Base-by-base conservation (phyloP, 2,797 vertebrate genomes). In the Knipowitschia caucasica region DNA sequence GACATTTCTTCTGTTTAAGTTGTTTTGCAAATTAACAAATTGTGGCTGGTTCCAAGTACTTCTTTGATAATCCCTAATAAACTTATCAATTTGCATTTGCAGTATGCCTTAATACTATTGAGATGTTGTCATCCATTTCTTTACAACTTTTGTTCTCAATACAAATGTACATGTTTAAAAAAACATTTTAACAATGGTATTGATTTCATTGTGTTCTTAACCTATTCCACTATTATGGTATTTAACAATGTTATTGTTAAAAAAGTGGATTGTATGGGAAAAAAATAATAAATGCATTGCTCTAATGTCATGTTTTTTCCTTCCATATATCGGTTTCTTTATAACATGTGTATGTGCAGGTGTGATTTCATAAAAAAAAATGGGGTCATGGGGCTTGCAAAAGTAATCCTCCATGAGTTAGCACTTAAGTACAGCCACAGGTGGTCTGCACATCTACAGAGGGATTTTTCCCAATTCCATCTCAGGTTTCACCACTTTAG, bases 231-330 rank as follows among this genome's bases (percentile, higher is more conserved):
- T 80, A 87, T 89, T 87, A 77, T 67, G 86, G 84, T 86, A 86
- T 89, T 86, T 85, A 89, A 85, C 85, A 84, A 80, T 85, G 86
- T 86, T 86, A 83, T 80, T 85, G 81, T 84, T 86, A 82, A 73
- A 75, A n/a, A 88, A 74, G 76, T 88, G 85, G 70, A 31, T 81
- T 89, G 83, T 84, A 85, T 83, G 83, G 84, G 79, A 85, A 84
- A 78, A 57, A 73, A 81, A 67, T 80, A 90, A 89, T 87, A 89
- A 89, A 90, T 75, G 80, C 76, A 71, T 80, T 80, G 71, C 77
- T 78, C 78, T 80, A 67, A 53, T 23, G 51, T 12, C 12, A 45
- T 4, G 36, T 15, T 9, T 57, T 36, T 30, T 24, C 29, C 15
- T 24, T 44, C 10, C 11, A 10, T 18, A 2, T 46, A 29, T 4